Evolutionary conservation across 1,140 invertebrate species (phyloP).

Genomic region (Elymnias hypermnestra): DNA sequence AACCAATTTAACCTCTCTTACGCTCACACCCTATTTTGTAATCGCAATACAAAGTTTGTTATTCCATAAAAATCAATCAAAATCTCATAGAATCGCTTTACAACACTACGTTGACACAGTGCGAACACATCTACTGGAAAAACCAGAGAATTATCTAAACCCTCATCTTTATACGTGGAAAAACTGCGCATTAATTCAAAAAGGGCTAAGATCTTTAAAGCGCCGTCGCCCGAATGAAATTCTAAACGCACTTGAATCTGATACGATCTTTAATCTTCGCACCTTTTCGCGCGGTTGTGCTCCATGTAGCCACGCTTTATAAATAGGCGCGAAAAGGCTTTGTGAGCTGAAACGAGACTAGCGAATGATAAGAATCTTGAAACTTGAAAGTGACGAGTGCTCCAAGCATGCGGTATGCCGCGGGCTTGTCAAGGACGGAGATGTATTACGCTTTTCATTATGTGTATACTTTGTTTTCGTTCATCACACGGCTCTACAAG

Average conservation of each 20-base stretch:
- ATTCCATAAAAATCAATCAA: too few species aligned
- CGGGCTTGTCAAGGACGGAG: slow-evolving; percentile 30
- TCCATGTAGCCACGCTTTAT: slow-evolving; percentile 40
- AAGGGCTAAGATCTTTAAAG: slow-evolving; percentile 34
- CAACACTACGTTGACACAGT: too few species aligned
- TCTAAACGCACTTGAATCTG: slow-evolving; percentile 56
- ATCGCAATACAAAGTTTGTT: too few species aligned
- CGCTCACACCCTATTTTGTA: too few species aligned
- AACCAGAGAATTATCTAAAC: slow-evolving; percentile 18
- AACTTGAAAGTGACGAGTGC: too few species aligned
- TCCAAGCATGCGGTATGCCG: slow-evolving; percentile 45
- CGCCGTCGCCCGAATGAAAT: slow-evolving; percentile 34
- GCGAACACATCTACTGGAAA: background rate
- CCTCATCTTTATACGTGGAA: slow-evolving; percentile 23
- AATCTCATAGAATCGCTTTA: too few species aligned
- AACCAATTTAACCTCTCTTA: too few species aligned
- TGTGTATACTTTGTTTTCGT: too few species aligned
- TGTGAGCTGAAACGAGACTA: slow-evolving; percentile 68
- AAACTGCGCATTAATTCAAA: slow-evolving; percentile 31
- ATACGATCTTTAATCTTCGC: slow-evolving; percentile 73
- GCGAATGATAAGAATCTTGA: slow-evolving; percentile 62
- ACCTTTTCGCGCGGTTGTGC: slow-evolving; percentile 59
- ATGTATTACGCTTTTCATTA: too few species aligned
- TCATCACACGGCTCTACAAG: too few species aligned
- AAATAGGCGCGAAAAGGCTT: slow-evolving; percentile 59